A percentile compares a stretch with the other conserved stretches of the same genome.
Evolutionary conservation across 53 echinoderm and acorn worm species (phyloP).

Genomic region (Hippasteria phrygiana): DNA sequence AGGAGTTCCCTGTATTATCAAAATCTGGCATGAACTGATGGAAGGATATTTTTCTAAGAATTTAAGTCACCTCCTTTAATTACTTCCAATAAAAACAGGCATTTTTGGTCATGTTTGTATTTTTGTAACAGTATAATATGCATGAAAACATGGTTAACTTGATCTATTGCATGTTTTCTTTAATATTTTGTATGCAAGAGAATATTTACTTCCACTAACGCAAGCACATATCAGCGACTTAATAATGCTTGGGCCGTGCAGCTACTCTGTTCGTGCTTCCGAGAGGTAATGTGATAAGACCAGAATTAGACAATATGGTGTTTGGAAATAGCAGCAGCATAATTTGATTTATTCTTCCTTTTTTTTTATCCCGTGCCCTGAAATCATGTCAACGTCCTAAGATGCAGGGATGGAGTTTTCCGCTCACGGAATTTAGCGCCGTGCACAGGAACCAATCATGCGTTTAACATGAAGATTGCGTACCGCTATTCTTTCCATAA

Average conservation of each 20-base stretch:
- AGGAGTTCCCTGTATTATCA: too few species aligned
- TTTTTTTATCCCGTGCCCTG: neutral
- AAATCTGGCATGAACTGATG: too few species aligned
- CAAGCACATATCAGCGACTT: neutral
- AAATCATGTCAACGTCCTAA: neutral
- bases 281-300: slow-evolving; percentile 8
- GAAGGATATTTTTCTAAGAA: too few species aligned
- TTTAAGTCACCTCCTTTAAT: too few species aligned
- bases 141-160: too few species aligned
- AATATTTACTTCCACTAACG: neutral
- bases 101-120: too few species aligned
- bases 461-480: neutral
- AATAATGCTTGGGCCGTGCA: neutral
- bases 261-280: slow-evolving; percentile 2
- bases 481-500: neutral
- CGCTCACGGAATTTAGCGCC: neutral
- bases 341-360: slow-evolving; percentile 37
- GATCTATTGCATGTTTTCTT: too few species aligned
- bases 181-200: too few species aligned
- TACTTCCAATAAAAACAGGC: too few species aligned
- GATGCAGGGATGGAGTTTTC: neutral
- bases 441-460: neutral
- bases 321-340: slow-evolving; percentile 15
- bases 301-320: neutral
- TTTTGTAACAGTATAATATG: too few species aligned